Percentiles rank a stretch among this genome's conserved stretches.
These are phyloP conservation scores for Sturnus vulgaris DNA, from an alignment of 2,113 vertebrate species.

Conservation along the genomic window DNA sequence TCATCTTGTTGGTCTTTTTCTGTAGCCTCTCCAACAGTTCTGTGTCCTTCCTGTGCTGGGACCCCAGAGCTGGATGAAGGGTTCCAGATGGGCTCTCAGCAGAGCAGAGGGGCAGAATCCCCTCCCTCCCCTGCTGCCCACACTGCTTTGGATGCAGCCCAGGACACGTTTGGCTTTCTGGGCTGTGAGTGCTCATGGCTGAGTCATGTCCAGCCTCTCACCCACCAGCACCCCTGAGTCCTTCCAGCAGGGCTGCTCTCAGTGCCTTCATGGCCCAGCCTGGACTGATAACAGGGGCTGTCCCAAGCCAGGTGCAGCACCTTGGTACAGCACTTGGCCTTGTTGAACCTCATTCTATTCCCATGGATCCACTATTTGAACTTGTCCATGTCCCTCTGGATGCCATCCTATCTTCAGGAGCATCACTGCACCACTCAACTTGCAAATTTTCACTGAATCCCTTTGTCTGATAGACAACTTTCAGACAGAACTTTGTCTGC, in stretches of 20 bases:
- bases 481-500: not conserved
- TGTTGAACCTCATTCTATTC: not conserved
- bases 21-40: not conserved
- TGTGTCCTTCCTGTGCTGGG: not conserved
- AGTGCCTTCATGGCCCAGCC: accelerated
- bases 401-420: not conserved
- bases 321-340: not conserved
- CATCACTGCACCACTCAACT: not conserved
- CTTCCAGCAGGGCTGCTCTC: accelerated
- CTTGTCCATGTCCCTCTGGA: not conserved
- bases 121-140: not conserved
- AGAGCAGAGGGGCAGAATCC: not conserved
- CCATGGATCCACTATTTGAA: accelerated
- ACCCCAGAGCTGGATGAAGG: not conserved
- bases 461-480: not conserved
- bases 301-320: too few species aligned
- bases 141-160: not conserved
- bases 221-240: accelerated
- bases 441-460: not conserved
- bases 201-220: not conserved
- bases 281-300: accelerated
- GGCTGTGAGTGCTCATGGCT: too few species aligned
- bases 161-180: not conserved
- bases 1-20: not conserved
- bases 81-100: not conserved